A percentile compares a stretch with the other conserved stretches of the same genome.
Evolutionary conservation across 2,797 vertebrate genomes (phyloP).

Genomic region (Triplophysa yarkandensis): DNA sequence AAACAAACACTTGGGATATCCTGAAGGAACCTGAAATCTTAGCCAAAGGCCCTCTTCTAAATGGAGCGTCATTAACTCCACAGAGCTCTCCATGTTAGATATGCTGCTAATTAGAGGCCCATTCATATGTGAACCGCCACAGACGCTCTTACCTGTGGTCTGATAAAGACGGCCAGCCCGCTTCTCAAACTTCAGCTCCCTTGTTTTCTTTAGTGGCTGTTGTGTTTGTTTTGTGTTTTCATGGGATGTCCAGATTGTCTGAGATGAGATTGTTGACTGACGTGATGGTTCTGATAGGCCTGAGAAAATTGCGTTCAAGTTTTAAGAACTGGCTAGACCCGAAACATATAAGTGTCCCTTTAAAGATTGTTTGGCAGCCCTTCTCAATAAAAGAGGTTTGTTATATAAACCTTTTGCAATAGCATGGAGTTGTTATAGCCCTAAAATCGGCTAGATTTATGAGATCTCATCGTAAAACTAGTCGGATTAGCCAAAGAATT

Average conservation of each 20-base stretch:
- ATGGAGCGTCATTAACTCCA: conserved; percentile 37
- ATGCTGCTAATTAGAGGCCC: conserved; percentile 75
- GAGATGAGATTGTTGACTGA: conserved; percentile 36
- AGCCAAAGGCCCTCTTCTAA: conserved; percentile 40
- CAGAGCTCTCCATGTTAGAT: conserved; percentile 62
- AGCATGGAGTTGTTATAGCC: neutral
- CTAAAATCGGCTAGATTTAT: neutral
- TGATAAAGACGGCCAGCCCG: conserved; percentile 65
- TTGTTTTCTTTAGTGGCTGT: conserved; percentile 73
- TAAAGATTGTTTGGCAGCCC: neutral
- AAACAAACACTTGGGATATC: conserved; percentile 73
- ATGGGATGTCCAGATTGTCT: conserved; percentile 3
- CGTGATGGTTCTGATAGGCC: conserved; percentile 29
- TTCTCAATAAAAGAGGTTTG: no score
- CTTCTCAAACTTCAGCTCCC: conserved; percentile 21
- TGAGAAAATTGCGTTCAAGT: neutral
- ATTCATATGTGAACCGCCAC: conserved; percentile 87
- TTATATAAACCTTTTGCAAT: no score
- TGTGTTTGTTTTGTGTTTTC: conserved; percentile 49
- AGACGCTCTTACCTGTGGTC: conserved; percentile 81
- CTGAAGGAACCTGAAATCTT: conserved; percentile 56
- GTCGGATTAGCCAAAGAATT: neutral
- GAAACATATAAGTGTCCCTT: neutral
- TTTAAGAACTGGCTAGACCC: neutral
- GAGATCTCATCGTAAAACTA: neutral